These are phyloP conservation scores for Scartelaos histophorus DNA, from an alignment of 2,113 vertebrate genomes.

Conservation along the genomic window DNA sequence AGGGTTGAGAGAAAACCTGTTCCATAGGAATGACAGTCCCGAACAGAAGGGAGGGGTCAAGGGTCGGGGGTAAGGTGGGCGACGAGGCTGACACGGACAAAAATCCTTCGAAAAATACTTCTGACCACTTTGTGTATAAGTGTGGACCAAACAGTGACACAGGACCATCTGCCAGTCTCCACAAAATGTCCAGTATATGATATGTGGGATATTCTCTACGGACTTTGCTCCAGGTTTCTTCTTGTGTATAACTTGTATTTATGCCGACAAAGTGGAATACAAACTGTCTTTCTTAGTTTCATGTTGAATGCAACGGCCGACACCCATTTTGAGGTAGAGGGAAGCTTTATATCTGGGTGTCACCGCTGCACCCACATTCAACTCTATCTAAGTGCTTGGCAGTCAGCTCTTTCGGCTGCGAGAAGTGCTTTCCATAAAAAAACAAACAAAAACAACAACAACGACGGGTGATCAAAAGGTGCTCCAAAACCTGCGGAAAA, in stretches of 20 bases:
- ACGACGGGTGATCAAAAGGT: constrained; percentile 46
- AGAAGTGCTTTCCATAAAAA: constrained; percentile 11
- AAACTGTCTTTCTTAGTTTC: constrained; percentile 1
- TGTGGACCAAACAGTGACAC: constrained; percentile 45
- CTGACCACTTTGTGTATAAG: constrained; percentile 51
- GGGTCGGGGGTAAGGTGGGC: not conserved
- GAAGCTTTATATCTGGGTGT: constrained; percentile 18
- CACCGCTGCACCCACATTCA: not conserved
- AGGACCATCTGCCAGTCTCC: constrained; percentile 23
- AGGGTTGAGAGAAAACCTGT: constrained; percentile 34
- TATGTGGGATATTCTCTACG: constrained; percentile 7
- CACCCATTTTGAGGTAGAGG: constrained; percentile 29
- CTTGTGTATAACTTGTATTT: constrained; percentile 4
- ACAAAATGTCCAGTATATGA: constrained; percentile 4
- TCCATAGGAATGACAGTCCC: constrained; percentile 62
- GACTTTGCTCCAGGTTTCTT: constrained; percentile 1
- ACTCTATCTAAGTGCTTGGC: constrained; percentile 6
- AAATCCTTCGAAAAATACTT: constrained; percentile 41
- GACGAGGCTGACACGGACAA: constrained; percentile 25
- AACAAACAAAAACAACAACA: constrained; percentile 1
- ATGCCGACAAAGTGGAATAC: constrained; percentile 3
- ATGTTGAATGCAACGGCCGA: not conserved
- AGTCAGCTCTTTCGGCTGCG: constrained; percentile 4
- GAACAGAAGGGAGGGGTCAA: constrained; percentile 17
- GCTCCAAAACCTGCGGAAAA: constrained; percentile 14